Conservation (phyloP, 2,113 vertebrate species). For the Eidolon helvum region DNA sequence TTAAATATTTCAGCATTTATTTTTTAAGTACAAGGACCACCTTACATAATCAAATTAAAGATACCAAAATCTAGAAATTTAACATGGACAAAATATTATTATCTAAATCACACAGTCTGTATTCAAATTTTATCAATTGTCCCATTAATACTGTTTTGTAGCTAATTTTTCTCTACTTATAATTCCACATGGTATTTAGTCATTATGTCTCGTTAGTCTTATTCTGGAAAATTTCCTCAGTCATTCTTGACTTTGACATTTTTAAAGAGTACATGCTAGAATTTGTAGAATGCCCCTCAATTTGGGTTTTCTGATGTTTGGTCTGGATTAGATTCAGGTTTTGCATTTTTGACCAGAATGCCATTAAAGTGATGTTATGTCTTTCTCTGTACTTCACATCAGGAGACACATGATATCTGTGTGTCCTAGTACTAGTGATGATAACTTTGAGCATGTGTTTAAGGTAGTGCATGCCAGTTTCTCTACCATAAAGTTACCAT, state of each 20-base stretch:
- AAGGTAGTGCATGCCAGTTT: neutral
- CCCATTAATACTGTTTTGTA: neutral
- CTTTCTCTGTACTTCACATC: neutral
- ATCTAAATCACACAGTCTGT: neutral
- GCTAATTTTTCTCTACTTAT: neutral
- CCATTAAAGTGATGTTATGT: neutral
- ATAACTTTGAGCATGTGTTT: neutral
- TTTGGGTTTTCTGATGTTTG: constrained; percentile 35
- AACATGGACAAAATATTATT: neutral
- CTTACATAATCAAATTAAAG: neutral
- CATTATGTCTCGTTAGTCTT: neutral
- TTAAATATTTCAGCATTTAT: neutral
- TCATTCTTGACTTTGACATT: constrained; percentile 40
- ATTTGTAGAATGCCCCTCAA: neutral
- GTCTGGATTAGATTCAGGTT: neutral
- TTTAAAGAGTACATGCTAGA: neutral
- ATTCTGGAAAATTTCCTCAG: neutral
- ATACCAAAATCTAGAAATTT: neutral
- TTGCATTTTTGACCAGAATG: neutral
- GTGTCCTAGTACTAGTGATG: neutral
- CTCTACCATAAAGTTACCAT: neutral
- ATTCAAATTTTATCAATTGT: neutral
- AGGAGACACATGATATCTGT: neutral
- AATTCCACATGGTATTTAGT: neutral
- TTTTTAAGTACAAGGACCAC: neutral